Evolutionary conservation across 2,797 vertebrate genomes (phyloP), one percentile per base, ranked within the genome.

Genomic region (Tadarida brasiliensis): DNA sequence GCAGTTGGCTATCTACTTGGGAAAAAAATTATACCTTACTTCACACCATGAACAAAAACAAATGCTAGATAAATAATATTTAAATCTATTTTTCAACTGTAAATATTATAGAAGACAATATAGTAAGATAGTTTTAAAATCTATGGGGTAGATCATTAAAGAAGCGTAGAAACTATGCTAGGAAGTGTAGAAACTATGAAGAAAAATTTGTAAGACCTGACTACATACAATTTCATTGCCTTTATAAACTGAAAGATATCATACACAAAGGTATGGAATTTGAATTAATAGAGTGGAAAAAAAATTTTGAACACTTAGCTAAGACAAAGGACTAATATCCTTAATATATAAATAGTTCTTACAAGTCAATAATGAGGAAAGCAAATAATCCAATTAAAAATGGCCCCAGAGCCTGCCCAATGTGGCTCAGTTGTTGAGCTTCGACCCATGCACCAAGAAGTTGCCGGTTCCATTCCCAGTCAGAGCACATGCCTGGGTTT

Each of bases 361-460:
- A 56, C 6, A 95, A 89, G 65, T 95, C 35, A 71, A 47, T n/a
- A 68, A 51, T 33, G 5, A 94, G 84, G 71, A 87, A 87, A 73
- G 15, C 56, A 74, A 94, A 83, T 22, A 71, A 47, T 59, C 16
- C 56, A 74, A 59, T 78, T 76, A 84, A 87, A 90, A 92, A 87
- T 73, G 9, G 5, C 56, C 30, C 39, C 17, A 35, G 14, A 73
- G 49, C 39, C 39, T 44, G 39, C 39, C 39, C 39, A 44, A 44
- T 44, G 39, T 44, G 39, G 39, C n/a, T n/a, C n/a, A n/a, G n/a
- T n/a, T n/a, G n/a, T 44, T 44, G 39, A 44, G 39, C 39, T 5
- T 44, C 7, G 39, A 44, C 39, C 39, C 39, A 44, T 44, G 39
- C 39, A 39, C 39, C 39, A 39, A 39, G 39, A 39, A 39, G 39